A percentile compares a stretch with the other conserved stretches of the same genome.
phyloP scores from a whole-genome alignment of 2,113 vertebrate species.

The Prunella fulvescens region DNA sequence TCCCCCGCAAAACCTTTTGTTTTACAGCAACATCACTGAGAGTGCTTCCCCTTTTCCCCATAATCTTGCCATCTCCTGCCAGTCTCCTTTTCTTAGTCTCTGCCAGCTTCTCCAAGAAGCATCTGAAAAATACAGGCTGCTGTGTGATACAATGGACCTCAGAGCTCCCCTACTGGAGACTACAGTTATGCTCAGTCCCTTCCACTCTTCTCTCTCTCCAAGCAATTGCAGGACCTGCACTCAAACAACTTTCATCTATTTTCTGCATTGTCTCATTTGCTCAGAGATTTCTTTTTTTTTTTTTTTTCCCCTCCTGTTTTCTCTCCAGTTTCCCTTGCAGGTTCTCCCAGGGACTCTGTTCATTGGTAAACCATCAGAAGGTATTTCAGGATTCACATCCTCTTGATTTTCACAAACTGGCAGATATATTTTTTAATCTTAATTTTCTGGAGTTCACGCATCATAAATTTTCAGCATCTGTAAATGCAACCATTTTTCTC shows the following conservation, averaged over 20 bases:
- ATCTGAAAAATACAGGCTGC: not conserved
- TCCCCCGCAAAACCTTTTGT: not conserved
- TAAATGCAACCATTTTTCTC: not conserved
- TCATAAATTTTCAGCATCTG: not conserved
- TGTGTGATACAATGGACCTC: not conserved
- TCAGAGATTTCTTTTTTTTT: not conserved
- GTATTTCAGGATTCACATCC: not conserved
- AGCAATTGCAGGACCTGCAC: not conserved
- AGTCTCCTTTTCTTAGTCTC: not conserved
- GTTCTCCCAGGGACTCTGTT: not conserved
- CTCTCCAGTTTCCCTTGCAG: not conserved
- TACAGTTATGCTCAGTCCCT: not conserved
- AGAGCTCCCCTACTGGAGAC: not conserved
- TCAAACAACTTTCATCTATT: not conserved
- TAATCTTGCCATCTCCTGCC: not conserved
- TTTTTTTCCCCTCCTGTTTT: not conserved
- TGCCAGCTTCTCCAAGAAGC: not conserved
- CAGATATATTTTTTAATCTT: not conserved
- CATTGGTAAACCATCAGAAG: not conserved
- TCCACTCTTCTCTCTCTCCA: not conserved
- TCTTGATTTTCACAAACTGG: not conserved
- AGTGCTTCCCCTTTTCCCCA: not conserved
- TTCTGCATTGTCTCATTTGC: not conserved
- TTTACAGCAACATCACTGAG: not conserved
- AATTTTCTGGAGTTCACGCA: not conserved